Percentiles rank a stretch among this genome's conserved stretches.
Evolutionary conservation across 2,888 invertebrate genomes (phyloP).

Genomic region (Holacanthella duospinosa): DNA sequence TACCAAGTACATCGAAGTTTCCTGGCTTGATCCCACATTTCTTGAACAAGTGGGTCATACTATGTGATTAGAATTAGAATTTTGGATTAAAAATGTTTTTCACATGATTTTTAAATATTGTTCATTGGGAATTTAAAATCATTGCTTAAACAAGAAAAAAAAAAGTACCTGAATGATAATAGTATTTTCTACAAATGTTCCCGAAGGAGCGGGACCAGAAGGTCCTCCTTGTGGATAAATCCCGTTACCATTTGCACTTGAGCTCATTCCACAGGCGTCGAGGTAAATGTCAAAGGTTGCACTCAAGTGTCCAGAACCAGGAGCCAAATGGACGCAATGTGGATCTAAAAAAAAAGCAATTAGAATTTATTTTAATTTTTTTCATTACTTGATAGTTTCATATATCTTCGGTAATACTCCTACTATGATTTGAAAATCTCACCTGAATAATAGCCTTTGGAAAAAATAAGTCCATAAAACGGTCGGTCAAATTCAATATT

Average conservation of each 20-base stretch:
- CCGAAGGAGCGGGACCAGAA: constrained; percentile 70
- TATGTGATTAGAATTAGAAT: no score
- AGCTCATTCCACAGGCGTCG: constrained; percentile 86
- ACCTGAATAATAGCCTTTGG: constrained; percentile 77
- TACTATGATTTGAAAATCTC: no score
- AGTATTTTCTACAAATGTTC: constrained; percentile 87
- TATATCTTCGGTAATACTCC: no score
- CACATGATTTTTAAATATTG: no score
- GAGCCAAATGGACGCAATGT: constrained; percentile 82
- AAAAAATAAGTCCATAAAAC: constrained; percentile 92
- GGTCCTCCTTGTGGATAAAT: constrained; percentile 45
- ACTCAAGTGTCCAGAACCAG: constrained; percentile 79
- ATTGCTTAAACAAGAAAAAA: no score
- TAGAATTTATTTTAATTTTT: no score
- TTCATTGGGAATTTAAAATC: no score
- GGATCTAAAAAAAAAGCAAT: no score
- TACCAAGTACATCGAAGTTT: constrained; percentile 90
- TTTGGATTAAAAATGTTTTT: no score
- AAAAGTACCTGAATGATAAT: constrained; percentile 73
- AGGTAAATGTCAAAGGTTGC: constrained; percentile 88
- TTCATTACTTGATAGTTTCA: no score
- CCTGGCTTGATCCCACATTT: constrained; percentile 90
- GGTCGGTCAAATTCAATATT: constrained; percentile 90
- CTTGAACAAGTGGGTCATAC: constrained; percentile 90
- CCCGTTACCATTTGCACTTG: constrained; percentile 73